These are phyloP conservation scores for Burhinus oedicnemus DNA, from an alignment of 2,113 vertebrate species.

Conservation along the genomic window DNA sequence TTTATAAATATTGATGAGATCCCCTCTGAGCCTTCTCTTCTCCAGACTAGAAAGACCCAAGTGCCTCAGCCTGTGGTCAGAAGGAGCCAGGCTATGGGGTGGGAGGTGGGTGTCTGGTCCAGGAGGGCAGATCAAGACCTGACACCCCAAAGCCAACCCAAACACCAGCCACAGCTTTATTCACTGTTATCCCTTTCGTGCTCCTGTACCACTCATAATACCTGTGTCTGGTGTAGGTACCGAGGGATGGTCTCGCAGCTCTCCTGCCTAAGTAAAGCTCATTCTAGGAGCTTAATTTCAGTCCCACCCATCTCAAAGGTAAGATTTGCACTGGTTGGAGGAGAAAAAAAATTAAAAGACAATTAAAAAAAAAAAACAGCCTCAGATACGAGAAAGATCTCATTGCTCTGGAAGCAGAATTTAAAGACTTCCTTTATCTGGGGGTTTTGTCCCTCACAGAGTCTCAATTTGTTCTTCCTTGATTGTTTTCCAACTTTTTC, in stretches of 20 bases:
- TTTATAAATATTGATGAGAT: too few species aligned
- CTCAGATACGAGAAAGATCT: neutral
- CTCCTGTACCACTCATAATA: fast-evolving
- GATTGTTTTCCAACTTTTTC: slow-evolving; percentile 40
- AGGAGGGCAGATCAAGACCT: neutral
- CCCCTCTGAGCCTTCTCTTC: too few species aligned
- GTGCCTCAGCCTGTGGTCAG: too few species aligned
- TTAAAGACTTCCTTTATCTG: neutral
- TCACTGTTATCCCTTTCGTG: neutral
- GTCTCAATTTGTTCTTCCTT: slow-evolving; percentile 3
- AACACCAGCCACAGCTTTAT: neutral
- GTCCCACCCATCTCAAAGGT: neutral
- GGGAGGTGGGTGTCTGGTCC: neutral
- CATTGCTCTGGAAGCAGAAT: neutral
- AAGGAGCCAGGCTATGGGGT: neutral
- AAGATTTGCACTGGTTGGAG: fast-evolving
- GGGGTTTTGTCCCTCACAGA: neutral
- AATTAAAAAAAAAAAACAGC: neutral
- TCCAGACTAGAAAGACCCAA: too few species aligned
- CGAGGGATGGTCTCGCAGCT: neutral
- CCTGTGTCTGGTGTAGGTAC: fast-evolving
- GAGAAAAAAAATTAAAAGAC: neutral
- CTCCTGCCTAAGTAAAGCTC: neutral
- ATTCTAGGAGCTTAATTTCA: neutral
- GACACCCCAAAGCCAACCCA: neutral